Conservation (phyloP, 2,797 vertebrate species). For the Crocodylus rhombifer region DNA sequence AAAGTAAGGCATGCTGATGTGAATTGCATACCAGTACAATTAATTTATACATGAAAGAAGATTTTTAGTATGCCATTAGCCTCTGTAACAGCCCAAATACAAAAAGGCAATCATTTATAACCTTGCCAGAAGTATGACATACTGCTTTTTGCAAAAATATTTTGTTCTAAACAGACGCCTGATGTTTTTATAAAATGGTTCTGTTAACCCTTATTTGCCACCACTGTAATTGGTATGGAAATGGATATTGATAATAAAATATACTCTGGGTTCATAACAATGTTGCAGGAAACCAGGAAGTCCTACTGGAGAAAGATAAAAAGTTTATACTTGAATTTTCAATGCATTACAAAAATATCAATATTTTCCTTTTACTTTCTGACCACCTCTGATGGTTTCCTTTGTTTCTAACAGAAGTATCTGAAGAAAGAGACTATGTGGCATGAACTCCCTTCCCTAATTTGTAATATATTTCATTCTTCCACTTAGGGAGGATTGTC, state of each 20-base stretch:
- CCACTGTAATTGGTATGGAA: slow-evolving; percentile 38
- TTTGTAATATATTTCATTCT: slow-evolving; percentile 15
- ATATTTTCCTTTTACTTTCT: background rate
- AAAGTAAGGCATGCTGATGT: slow-evolving; percentile 71
- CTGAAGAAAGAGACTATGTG: background rate
- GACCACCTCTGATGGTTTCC: background rate
- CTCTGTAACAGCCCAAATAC: slow-evolving; percentile 72
- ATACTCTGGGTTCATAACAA: slow-evolving; percentile 23
- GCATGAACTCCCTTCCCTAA: background rate
- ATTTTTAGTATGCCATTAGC: slow-evolving; percentile 81
- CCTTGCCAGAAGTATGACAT: slow-evolving; percentile 73
- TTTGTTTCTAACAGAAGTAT: background rate
- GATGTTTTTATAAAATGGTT: slow-evolving; percentile 53
- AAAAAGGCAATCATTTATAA: slow-evolving; percentile 74
- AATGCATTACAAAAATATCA: background rate
- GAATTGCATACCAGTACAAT: slow-evolving; percentile 82
- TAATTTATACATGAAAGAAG: slow-evolving; percentile 82
- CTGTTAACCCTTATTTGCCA: slow-evolving; percentile 55
- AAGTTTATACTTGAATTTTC: background rate
- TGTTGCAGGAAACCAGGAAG: background rate
- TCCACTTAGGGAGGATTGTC: background rate
- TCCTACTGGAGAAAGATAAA: background rate
- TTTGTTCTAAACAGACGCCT: slow-evolving; percentile 46
- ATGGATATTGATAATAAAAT: slow-evolving; percentile 36
- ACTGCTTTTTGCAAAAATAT: slow-evolving; percentile 51